Base-by-base conservation (phyloP, 2,888 invertebrate species). In the Allacma fusca region DNA sequence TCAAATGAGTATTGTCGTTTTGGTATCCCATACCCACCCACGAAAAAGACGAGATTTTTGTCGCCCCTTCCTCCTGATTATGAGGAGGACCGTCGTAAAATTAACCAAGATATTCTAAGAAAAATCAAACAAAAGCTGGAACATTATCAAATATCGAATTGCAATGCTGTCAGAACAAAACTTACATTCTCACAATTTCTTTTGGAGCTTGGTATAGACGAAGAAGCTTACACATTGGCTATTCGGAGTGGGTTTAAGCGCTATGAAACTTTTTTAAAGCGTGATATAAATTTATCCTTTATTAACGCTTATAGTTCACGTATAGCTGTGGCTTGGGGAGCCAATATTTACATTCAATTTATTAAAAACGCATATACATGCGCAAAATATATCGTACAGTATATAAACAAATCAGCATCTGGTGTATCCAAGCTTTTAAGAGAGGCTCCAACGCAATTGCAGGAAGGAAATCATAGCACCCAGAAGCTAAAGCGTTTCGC, bases 221-320 rank as follows among this genome's bases (percentile, higher is more conserved):
- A 80, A 70, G 68, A 68, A 34, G 40, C 68, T 40, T 81, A 82
- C 62, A 79, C 80, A 9, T 21, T 40, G 13, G 80, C 80, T 16
- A 57, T 84, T 34, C 76, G 82, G 64, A 57, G 75, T 64, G 40
- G 73, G 1, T 29, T 84, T 1, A 80, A 79, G 71, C 62, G 78
- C 19, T 70, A 81, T 5, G 80, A 81, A 12, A 76, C 83, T 16
- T 80, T 85, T 73, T 75, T 84, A 1, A 82, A 84, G 76, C 75
- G 85, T 59, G n/a, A 40, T n/a, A 67, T 81, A 2, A 67, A 79
- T 44, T 82, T 79, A 16, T 75, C 75, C 1, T 78, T 79, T 26
- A 81, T 85, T 7, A 34, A 34, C 9, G 34, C 34, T 34, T 34
- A 34, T 9, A 34, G 9, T 9, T 9, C 5, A 7, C 5, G 9